Evolutionary conservation across 1,140 invertebrate species (phyloP).

Genomic region (Atopsyche davidsoni): DNA sequence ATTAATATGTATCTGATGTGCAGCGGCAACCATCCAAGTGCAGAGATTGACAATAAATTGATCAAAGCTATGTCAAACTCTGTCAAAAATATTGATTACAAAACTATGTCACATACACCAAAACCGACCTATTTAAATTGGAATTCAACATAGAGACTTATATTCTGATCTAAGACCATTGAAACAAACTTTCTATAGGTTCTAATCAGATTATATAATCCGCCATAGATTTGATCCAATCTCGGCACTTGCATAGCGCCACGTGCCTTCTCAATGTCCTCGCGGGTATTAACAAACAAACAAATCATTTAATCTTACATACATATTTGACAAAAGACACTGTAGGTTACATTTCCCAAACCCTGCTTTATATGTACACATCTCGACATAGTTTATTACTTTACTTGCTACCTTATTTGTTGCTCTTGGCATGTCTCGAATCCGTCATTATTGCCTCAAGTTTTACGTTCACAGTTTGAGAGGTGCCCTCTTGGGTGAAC

Average conservation of each 20-base stretch:
- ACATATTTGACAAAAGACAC: conserved; percentile 17
- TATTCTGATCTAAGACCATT: not conserved
- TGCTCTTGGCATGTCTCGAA: not conserved
- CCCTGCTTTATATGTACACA: conserved; percentile 18
- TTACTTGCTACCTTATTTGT: not conserved
- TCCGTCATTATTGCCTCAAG: not conserved
- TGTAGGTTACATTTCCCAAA: conserved; percentile 14
- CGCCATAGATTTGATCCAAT: not conserved
- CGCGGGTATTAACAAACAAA: too few species aligned
- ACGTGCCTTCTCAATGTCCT: not conserved
- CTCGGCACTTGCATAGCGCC: not conserved
- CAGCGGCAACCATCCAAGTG: too few species aligned
- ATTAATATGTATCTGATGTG: too few species aligned
- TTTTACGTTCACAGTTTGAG: not conserved
- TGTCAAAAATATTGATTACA: too few species aligned
- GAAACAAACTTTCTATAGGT: not conserved
- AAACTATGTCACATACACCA: too few species aligned
- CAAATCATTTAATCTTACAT: conserved; percentile 6
- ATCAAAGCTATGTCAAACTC: too few species aligned
- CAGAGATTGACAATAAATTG: too few species aligned
- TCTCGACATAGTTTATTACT: not conserved
- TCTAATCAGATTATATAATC: not conserved
- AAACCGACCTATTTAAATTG: not conserved
- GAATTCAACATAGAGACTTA: not conserved
- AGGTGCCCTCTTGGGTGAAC: too few species aligned